Evolutionary conservation across 2,113 vertebrate species (phyloP), one percentile per base, ranked within the genome.

Genomic region (Tachycineta bicolor): DNA sequence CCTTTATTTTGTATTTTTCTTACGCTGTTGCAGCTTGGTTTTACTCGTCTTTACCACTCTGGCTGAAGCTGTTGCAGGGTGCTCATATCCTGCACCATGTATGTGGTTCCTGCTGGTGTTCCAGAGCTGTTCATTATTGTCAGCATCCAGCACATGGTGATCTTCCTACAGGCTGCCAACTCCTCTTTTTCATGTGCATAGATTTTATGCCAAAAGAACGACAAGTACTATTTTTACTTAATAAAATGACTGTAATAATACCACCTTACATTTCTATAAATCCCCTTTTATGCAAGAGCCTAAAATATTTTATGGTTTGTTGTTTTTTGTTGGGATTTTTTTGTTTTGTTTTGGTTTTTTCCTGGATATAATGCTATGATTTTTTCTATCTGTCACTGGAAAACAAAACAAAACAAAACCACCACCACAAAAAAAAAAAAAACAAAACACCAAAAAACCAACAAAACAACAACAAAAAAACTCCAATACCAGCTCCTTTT

Each of bases 231-330:
- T 37, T 79, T 52, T 76, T 89, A 73, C 60, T 93, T 84, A 91
- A 93, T 62, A 84, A 93, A 95, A 83, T 56, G 1, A 41, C 60
- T 83, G 34, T 33, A 87, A 88, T 88, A 71, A 86, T 65, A 52
- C 33, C 52, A 71, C 49, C 67, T 91, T 81, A 31, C 12, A 43
- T 76, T 91, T 74, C 63, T 55, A 78, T 49, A 89, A 89, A 76
- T 26, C 11, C 11, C 6, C 2, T 43, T 80, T 71, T 56, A 81
- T 46, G 29, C 46, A 62, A 39, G 22, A 56, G 10, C 19, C 55
- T 64, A 80, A 63, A 95, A 79, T 65, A 53, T 19, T 52, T 43
- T 9, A 50, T 44, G 14, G 87, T 7, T 52, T 41, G 16, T 43
- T 43, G 41, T 43, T 43, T 43, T 49, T 58, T 58, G 13, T 12